phyloP scores from a whole-genome alignment of 2,113 vertebrate species.

The Taxidea taxus region DNA sequence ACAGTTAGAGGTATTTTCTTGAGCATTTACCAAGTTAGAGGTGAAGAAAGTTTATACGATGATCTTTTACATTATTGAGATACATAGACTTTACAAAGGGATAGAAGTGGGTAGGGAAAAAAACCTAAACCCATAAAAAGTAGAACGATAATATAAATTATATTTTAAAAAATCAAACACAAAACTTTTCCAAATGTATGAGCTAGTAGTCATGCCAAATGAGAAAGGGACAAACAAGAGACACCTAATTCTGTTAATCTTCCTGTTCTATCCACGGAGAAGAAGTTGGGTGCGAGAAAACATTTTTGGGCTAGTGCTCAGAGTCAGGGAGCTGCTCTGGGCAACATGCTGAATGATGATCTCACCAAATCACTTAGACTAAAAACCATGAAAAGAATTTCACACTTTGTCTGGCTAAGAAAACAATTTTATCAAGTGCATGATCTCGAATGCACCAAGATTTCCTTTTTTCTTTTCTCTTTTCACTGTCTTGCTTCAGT shows the following conservation, averaged over 20 bases:
- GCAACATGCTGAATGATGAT: conserved; percentile 59
- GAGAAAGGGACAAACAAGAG: conserved; percentile 52
- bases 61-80: background rate
- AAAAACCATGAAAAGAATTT: conserved; percentile 80
- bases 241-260: conserved; percentile 71
- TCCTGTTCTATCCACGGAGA: conserved; percentile 60
- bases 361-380: conserved; percentile 77
- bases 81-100: conserved; percentile 9
- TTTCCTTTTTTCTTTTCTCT: conserved; percentile 59
- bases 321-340: conserved; percentile 31
- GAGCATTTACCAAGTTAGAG: background rate
- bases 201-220: conserved; percentile 14
- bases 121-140: background rate
- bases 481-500: conserved; percentile 50
- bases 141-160: conserved; percentile 45
- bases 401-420: conserved; percentile 74
- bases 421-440: conserved; percentile 76
- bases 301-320: conserved; percentile 22
- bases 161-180: conserved; percentile 1
- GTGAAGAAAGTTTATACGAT: background rate
- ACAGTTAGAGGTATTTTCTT: background rate
- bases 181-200: conserved; percentile 19
- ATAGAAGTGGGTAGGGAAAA: background rate
- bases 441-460: conserved; percentile 71
- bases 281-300: conserved; percentile 55